Percentiles rank a stretch among this genome's conserved stretches.
Conservation (phyloP, 2,888 invertebrate species). For the Thelaira solivaga region DNA sequence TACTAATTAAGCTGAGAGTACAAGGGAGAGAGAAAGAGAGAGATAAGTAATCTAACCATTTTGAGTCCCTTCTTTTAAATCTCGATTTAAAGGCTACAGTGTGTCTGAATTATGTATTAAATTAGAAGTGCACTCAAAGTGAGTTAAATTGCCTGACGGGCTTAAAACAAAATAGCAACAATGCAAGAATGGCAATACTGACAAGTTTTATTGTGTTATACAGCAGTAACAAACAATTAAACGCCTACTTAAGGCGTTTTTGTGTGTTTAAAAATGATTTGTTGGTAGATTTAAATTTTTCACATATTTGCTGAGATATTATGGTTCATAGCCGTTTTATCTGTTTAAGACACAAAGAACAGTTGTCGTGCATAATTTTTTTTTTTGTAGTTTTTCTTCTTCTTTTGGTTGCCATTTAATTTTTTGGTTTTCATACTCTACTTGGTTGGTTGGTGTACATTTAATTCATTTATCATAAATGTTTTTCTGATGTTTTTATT, state of each 20-base stretch:
- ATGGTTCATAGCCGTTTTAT: constrained; percentile 4
- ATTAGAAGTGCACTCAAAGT: too few species aligned
- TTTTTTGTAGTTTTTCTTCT: constrained; percentile 4
- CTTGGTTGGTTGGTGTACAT: not conserved
- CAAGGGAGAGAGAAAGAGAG: too few species aligned
- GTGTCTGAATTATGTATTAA: too few species aligned
- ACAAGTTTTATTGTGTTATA: not conserved
- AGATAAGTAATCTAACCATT: too few species aligned
- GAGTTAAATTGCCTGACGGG: too few species aligned
- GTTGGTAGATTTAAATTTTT: constrained; percentile 36
- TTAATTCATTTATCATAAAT: constrained; percentile 35
- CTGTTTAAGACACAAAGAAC: constrained; percentile 45
- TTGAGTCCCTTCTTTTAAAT: too few species aligned
- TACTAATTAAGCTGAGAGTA: too few species aligned
- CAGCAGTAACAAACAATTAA: constrained; percentile 49
- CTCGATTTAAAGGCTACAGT: too few species aligned
- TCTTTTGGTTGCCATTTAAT: constrained; percentile 11
- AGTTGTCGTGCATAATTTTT: constrained; percentile 46
- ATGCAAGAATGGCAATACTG: constrained; percentile 25
- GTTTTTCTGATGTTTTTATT: constrained; percentile 1
- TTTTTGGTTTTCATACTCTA: not conserved
- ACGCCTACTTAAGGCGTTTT: constrained; percentile 57
- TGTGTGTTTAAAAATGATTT: constrained; percentile 37
- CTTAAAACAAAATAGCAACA: not conserved
- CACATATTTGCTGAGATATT: constrained; percentile 18